A percentile compares a stretch with the other conserved stretches of the same genome.
phyloP scores from a whole-genome alignment of 2,113 vertebrate species.

The Blennius ocellaris region DNA sequence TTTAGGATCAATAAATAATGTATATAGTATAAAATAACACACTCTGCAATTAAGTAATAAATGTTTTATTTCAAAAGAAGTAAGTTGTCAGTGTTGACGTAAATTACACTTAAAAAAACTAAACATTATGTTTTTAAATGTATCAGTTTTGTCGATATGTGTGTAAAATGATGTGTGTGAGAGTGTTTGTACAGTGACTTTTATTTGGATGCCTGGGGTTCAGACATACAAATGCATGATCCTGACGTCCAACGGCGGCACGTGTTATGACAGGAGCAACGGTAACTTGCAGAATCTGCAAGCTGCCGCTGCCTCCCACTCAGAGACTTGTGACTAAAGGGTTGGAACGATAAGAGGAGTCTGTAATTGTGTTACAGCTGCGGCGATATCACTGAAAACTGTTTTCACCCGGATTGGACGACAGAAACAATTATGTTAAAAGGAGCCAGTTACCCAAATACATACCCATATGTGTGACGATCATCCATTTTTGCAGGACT shows the following conservation, averaged over 20 bases:
- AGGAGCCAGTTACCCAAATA: neutral
- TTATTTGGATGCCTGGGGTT: slow-evolving; percentile 28
- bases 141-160: slow-evolving; percentile 9
- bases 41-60: no score
- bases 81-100: no score
- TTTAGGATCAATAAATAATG: no score
- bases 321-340: slow-evolving; percentile 34
- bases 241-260: slow-evolving; percentile 16
- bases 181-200: slow-evolving; percentile 8
- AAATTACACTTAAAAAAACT: no score
- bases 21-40: no score
- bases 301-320: slow-evolving; percentile 55
- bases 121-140: neutral
- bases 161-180: neutral
- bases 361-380: neutral
- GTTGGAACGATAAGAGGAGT: slow-evolving; percentile 70
- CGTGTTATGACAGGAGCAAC: slow-evolving; percentile 35
- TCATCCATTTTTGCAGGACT: neutral
- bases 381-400: neutral
- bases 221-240: slow-evolving; percentile 62
- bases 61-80: no score
- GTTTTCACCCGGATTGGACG: neutral
- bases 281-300: slow-evolving; percentile 63
- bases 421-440: neutral
- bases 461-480: neutral